Evolutionary conservation across 2,113 vertebrate genomes (phyloP).

Genomic region (Petaurus breviceps): DNA sequence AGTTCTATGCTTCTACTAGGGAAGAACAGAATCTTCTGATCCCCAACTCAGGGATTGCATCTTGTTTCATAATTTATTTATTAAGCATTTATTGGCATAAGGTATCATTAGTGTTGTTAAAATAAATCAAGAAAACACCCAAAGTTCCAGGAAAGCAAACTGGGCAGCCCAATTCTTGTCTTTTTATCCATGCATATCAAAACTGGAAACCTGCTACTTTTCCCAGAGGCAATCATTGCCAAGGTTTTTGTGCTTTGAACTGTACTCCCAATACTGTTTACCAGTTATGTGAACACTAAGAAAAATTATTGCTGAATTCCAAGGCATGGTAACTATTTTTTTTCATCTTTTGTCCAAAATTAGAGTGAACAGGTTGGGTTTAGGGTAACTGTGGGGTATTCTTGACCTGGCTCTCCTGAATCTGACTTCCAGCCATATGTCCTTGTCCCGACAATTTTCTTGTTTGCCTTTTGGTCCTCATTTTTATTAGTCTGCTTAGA

Average conservation of each 20-base stretch:
- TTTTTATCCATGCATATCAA: not conserved
- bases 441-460: not conserved
- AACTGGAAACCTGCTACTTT: not conserved
- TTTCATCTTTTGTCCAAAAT: not conserved
- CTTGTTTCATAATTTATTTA: not conserved
- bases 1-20: not conserved
- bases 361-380: not conserved
- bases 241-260: not conserved
- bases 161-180: not conserved
- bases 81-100: not conserved
- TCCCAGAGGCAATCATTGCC: not conserved
- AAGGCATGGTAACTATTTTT: not conserved
- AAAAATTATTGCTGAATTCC: not conserved
- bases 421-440: not conserved
- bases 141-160: not conserved
- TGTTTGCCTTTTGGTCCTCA: not conserved
- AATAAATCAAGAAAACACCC: not conserved
- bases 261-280: not conserved
- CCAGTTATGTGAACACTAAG: not conserved
- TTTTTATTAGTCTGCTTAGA: not conserved
- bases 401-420: not conserved
- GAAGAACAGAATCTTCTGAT: not conserved
- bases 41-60: not conserved
- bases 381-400: not conserved
- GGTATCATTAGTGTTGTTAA: not conserved